Base-by-base conservation (phyloP, 2,113 vertebrate genomes). In the Camelus bactrianus region DNA sequence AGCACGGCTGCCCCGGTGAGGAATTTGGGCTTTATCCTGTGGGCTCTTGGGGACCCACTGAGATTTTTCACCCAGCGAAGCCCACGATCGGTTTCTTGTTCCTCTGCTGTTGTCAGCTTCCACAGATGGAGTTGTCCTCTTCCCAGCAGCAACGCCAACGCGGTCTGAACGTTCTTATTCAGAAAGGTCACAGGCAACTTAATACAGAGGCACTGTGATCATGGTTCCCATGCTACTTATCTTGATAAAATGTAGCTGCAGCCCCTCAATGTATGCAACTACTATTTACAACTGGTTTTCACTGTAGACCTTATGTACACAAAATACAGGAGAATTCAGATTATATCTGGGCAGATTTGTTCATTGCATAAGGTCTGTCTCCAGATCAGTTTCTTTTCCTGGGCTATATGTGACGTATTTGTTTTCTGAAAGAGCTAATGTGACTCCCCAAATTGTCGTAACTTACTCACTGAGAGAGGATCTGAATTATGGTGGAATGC, bases 391-490 rank as follows among this genome's bases (percentile, higher is more conserved):
- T 87, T 94, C 50, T 77, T 83, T 86, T 82, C 50, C 52, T 83
- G 46, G 70, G 32, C 32, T 32, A 50, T 22, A 48, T 24, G 16
- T 26, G n/a, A 79, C 8, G 0, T 80, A 58, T 80, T 87, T 96
- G 62, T 60, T 87, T 97, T 69, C 72, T 93, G 91, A 80, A 96
- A 77, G 72, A 69, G 62, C 85, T 94, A 35, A 56, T 8, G 12
- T 35, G 81, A 73, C 56, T 76, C 86, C 67, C 88, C 77, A 67
- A 70, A 70, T 60, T 77, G 52, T 62, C 65, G 4, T 62, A 35
- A 28, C 24, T 81, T 90, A 91, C 75, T 88, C 48, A 65, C 35
- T 3, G n/a, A 96, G 73, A 93, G 54, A 93, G 54, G 76, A 91
- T 90, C 56, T 83, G 48, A 81, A 26, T 46, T 32, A n/a, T 8